These are phyloP conservation scores for Parotocinclus haroldoi DNA, from an alignment of 2,797 vertebrate genomes.

Conservation along the genomic window DNA sequence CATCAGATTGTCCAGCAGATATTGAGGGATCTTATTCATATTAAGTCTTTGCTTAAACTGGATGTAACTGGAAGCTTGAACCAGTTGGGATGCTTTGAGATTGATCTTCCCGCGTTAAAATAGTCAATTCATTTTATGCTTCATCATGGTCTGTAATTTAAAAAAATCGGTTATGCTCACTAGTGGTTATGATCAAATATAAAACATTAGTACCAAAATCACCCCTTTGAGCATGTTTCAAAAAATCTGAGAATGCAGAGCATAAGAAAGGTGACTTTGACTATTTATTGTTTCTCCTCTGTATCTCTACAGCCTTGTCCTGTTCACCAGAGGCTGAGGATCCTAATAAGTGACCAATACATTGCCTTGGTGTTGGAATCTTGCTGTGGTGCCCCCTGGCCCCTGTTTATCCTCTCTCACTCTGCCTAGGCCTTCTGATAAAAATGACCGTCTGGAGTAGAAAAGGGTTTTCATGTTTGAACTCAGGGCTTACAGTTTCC, in stretches of 20 bases:
- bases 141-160: constrained; percentile 20
- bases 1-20: no score
- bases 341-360: constrained; percentile 62
- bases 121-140: constrained; percentile 20
- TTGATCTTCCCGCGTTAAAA: constrained; percentile 6
- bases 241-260: constrained; percentile 22
- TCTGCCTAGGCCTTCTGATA: constrained; percentile 58
- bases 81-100: constrained; percentile 1
- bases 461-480: constrained; percentile 54
- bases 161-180: constrained; percentile 17
- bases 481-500: constrained; percentile 35
- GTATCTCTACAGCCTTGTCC: constrained; percentile 45
- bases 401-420: constrained; percentile 58
- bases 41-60: no score
- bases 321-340: constrained; percentile 57
- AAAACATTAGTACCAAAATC: constrained; percentile 18
- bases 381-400: constrained; percentile 52
- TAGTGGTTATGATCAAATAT: constrained; percentile 17
- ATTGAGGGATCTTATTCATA: no score
- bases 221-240: constrained; percentile 17
- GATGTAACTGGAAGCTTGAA: constrained; percentile 6
- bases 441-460: constrained; percentile 59
- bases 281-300: constrained; percentile 48
- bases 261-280: constrained; percentile 16
- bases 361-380: constrained; percentile 62